phyloP scores from a whole-genome alignment of 2,888 invertebrate genomes.

The Galerucella nymphaeae region DNA sequence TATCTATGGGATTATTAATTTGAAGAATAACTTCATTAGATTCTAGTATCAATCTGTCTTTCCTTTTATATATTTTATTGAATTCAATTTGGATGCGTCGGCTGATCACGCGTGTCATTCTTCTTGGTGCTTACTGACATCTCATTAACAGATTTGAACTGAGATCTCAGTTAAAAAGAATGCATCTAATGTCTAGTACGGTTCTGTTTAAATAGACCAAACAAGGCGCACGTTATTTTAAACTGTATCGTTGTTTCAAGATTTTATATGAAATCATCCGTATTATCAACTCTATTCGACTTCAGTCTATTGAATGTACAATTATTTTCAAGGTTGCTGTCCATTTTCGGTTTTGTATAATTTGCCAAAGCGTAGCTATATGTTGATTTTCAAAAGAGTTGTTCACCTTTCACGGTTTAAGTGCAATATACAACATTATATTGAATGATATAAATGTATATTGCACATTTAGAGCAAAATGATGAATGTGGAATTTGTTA shows the following conservation, averaged over 20 bases:
- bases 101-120: no score
- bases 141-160: no score
- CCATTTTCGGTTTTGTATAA: conserved; percentile 26
- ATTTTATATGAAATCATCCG: conserved; percentile 15
- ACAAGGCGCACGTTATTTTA: not conserved
- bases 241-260: not conserved
- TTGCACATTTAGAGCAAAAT: not conserved
- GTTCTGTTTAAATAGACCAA: not conserved
- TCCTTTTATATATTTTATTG: no score
- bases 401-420: conserved; percentile 14
- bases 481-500: not conserved
- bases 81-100: no score
- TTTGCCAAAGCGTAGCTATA: conserved; percentile 16
- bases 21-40: no score
- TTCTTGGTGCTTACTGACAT: no score
- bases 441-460: not conserved
- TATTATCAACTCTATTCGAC: conserved; percentile 15
- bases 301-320: conserved; percentile 23
- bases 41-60: no score
- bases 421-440: conserved; percentile 8
- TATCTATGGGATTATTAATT: no score
- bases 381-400: conserved; percentile 24
- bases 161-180: not conserved
- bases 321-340: conserved; percentile 31
- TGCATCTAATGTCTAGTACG: not conserved